A percentile compares a stretch with the other conserved stretches of the same genome.
Conservation (phyloP, 2,113 vertebrate genomes). For the Steatornis caripensis region DNA sequence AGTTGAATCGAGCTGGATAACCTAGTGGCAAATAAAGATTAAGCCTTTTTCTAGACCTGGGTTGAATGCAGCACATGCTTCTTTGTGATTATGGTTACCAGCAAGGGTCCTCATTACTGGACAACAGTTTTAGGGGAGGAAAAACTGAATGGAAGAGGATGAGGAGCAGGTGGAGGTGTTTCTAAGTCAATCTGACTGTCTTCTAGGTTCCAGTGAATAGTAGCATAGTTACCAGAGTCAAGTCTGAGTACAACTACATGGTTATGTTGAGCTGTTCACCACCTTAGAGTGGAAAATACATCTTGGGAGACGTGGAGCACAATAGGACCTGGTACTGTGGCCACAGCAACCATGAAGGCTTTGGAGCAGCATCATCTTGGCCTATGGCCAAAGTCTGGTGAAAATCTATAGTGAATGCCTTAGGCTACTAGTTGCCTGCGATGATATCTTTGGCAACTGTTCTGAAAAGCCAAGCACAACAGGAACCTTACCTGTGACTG, state of each 20-base stretch:
- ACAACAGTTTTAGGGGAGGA: neutral
- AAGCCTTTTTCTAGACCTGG: neutral
- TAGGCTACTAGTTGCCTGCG: neutral
- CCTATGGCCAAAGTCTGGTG: neutral
- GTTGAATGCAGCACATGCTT: neutral
- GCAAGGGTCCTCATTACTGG: neutral
- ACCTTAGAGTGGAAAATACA: neutral
- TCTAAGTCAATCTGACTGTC: neutral
- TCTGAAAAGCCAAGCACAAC: neutral
- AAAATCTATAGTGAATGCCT: neutral
- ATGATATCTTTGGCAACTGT: neutral
- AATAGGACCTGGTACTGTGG: neutral
- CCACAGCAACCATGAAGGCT: neutral
- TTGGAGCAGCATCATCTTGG: neutral
- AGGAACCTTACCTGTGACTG: neutral
- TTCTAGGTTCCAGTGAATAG: neutral
- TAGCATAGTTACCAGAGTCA: neutral
- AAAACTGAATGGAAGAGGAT: neutral
- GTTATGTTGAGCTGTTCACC: neutral
- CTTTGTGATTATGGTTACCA: neutral
- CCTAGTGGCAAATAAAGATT: neutral
- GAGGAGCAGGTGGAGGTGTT: neutral
- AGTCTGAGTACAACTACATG: neutral
- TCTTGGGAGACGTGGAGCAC: neutral
- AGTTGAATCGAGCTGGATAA: neutral